Evolutionary conservation across 2,888 invertebrate genomes (phyloP), one percentile per base, ranked within the genome.

Genomic region (Coronaproctus castanopsis): DNA sequence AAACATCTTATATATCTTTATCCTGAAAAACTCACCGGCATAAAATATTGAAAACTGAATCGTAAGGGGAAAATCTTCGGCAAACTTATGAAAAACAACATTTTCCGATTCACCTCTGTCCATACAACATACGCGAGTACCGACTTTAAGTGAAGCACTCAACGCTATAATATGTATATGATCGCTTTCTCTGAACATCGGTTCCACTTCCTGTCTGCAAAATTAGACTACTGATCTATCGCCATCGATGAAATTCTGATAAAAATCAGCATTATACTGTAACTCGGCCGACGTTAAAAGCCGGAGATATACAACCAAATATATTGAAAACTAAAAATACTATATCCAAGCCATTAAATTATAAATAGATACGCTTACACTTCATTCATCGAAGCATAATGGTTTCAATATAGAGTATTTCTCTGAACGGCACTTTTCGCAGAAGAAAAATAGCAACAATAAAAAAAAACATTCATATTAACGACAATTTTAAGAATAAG

Each of bases 151-250:
- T 21, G 90, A 89, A 63, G 87, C 82, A 69, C 92, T 90, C 68
- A 96, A 78, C 1, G 93, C 95, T 70, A 92, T 95, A 65, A 96
- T 93, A 74, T 97, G 96, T 73, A 97, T 93, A 73, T 96, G 95
- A 73, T 97, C 96, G 64, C 92, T 92, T 75, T 96, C 92, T 76
- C 88, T 88, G 71, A 85, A 89, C 91, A 92, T 91, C 54, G 91
- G 91, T 72, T 92, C 91, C 61, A 91, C 90, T 75, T 91, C 91
- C 85, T 90, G n/a, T n/a, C n/a, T n/a, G n/a, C 88, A 87, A 72
- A 96, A 96, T 71, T 96, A 93, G 52, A 85, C 84, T 60, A 97
- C 84, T 49, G 89, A 85, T 69, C 88, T 80, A 64, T 85, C 84
- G 5, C 95, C 96, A 70, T 97, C 97, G 66, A 98, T 90, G 72